Conservation (phyloP, 2,888 invertebrate genomes). For the Drosophila mayaguana region DNA sequence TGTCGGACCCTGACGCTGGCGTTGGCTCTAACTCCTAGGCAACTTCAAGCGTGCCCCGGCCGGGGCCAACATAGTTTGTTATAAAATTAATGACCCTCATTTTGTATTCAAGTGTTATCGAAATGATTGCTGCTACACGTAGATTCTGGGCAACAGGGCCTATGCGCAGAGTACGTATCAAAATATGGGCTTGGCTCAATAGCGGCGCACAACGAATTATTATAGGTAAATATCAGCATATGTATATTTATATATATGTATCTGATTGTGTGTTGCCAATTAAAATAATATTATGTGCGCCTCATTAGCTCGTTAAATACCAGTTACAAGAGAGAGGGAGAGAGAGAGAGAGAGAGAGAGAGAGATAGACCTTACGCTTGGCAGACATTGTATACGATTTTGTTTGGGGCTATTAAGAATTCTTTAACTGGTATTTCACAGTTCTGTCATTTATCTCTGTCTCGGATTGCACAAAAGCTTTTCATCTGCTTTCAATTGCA, state of each 20-base stretch:
- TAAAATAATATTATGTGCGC: conserved; percentile 63
- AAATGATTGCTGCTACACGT: conserved; percentile 76
- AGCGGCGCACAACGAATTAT: conserved; percentile 51
- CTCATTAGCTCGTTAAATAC: conserved; percentile 59
- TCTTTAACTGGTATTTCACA: not conserved
- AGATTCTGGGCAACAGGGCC: conserved; percentile 60
- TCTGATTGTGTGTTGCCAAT: conserved; percentile 58
- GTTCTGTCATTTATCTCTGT: not conserved
- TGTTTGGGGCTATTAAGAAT: not conserved
- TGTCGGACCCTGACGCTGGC: not conserved
- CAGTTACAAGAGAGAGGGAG: not conserved
- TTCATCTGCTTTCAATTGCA: conserved; percentile 29
- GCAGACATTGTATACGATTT: not conserved
- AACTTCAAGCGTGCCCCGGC: conserved; percentile 32
- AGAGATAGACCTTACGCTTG: not conserved
- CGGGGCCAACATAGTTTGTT: conserved; percentile 68
- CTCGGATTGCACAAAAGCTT: conserved; percentile 6
- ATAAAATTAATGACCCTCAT: conserved; percentile 82
- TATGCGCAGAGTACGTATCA: conserved; percentile 38
- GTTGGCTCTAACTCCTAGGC: conserved; percentile 17
- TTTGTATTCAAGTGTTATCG: conserved; percentile 81
- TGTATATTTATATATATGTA: conserved; percentile 33
- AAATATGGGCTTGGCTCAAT: conserved; percentile 69
- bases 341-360: not conserved
- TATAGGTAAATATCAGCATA: conserved; percentile 44